phyloP scores from a whole-genome alignment of 1,140 invertebrate species.

The Tetragnatha versicolor region DNA sequence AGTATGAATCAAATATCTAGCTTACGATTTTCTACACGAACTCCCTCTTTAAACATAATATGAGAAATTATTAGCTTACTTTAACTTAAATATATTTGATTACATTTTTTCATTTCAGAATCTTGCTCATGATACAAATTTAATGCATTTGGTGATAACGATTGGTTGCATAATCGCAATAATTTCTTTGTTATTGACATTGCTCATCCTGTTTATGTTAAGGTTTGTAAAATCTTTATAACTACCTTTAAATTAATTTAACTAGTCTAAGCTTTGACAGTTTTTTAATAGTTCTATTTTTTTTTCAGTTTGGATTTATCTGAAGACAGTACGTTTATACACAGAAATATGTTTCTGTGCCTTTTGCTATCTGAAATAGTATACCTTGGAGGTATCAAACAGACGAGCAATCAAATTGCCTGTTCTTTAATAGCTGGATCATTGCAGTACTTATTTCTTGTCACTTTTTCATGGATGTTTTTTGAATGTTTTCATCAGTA shows the following conservation, averaged over 20 bases:
- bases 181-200: conserved; percentile 18
- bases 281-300: background rate
- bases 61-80: too few relatives aligned
- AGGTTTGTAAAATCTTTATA: conserved; percentile 73
- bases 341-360: conserved; percentile 69
- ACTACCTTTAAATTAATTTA: background rate
- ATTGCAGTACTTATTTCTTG: conserved; percentile 93
- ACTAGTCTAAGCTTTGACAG: background rate
- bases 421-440: conserved; percentile 90
- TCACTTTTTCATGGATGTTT: conserved; percentile 88
- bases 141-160: conserved; percentile 8
- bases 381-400: conserved; percentile 88
- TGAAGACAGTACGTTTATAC: conserved; percentile 63
- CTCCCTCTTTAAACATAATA: too few relatives aligned
- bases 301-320: conserved; percentile 62
- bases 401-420: conserved; percentile 81
- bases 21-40: too few relatives aligned
- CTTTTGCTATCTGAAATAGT: conserved; percentile 89
- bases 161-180: conserved; percentile 24
- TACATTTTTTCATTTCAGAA: background rate
- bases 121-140: background rate
- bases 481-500: conserved; percentile 88
- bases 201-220: conserved; percentile 71
- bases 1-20: too few relatives aligned
- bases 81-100: background rate